phyloP scores from a whole-genome alignment of 2,113 vertebrate species.

The Caranx ignobilis region DNA sequence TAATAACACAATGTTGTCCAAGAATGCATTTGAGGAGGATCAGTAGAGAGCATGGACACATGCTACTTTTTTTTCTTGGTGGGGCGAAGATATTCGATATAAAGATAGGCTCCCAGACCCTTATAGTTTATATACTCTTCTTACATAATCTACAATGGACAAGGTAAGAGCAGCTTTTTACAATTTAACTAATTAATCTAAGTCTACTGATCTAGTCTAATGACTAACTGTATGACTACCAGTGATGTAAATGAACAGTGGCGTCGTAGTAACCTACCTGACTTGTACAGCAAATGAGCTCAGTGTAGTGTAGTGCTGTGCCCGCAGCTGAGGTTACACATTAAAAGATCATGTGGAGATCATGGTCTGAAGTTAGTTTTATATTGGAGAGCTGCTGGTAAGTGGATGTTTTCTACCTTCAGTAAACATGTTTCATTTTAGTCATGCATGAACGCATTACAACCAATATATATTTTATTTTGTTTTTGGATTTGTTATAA shows the following conservation, averaged over 20 bases:
- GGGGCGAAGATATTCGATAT: too few species aligned
- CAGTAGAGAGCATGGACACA: neutral
- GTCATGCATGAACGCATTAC: neutral
- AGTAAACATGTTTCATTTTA: neutral
- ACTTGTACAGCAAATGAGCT: neutral
- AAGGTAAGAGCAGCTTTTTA: neutral
- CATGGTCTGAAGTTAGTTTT: slow-evolving; percentile 31
- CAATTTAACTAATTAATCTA: neutral
- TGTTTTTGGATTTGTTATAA: neutral
- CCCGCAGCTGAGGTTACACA: slow-evolving; percentile 8
- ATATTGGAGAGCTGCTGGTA: neutral
- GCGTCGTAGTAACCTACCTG: neutral
- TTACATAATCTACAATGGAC: neutral
- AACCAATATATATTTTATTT: too few species aligned
- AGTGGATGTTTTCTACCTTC: neutral
- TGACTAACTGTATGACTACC: neutral
- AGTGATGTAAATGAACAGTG: neutral
- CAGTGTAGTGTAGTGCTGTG: slow-evolving; percentile 2
- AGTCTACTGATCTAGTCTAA: neutral
- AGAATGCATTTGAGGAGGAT: neutral
- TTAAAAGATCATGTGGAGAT: neutral
- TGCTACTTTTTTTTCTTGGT: neutral
- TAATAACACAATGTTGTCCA: neutral
- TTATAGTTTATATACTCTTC: neutral
- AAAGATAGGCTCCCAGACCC: neutral